Percentiles rank a stretch among this genome's conserved stretches.
Evolutionary conservation across 2,113 vertebrate species (phyloP).

Genomic region (Fulmarus glacialis): DNA sequence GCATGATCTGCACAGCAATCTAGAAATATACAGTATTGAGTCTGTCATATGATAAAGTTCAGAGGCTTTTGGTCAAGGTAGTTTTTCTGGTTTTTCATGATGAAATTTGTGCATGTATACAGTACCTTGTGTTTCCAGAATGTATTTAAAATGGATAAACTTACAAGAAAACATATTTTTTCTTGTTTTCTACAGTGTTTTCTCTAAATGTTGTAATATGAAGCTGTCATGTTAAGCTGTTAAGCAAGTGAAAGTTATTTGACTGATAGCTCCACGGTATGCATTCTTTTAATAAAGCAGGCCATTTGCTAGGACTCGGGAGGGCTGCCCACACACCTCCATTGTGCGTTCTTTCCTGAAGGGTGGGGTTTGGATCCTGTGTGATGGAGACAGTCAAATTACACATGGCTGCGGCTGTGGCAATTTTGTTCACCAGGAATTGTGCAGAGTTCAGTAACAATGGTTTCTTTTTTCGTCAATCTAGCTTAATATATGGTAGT

Average conservation of each 20-base stretch:
- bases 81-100: not conserved
- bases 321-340: not conserved
- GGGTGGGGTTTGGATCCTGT: not conserved
- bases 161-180: not conserved
- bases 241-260: not conserved
- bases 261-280: not conserved
- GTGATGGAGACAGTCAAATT: not conserved
- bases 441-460: not conserved
- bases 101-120: not conserved
- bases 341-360: not conserved
- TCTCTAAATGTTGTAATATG: not conserved
- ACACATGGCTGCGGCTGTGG: accelerated
- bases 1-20: not conserved
- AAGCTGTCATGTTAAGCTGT: not conserved
- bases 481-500: not conserved
- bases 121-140: not conserved
- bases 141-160: not conserved
- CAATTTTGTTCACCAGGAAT: not conserved
- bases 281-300: not conserved
- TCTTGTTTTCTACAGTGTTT: not conserved
- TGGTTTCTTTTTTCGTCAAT: not conserved
- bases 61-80: not conserved
- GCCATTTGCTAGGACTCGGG: not conserved
- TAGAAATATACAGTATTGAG: not conserved
- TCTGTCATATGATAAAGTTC: not conserved